A percentile compares a stretch with the other conserved stretches of the same genome.
These are phyloP conservation scores for Capitulum mitella DNA, from an alignment of 2,888 invertebrate species.

Conservation along the genomic window DNA sequence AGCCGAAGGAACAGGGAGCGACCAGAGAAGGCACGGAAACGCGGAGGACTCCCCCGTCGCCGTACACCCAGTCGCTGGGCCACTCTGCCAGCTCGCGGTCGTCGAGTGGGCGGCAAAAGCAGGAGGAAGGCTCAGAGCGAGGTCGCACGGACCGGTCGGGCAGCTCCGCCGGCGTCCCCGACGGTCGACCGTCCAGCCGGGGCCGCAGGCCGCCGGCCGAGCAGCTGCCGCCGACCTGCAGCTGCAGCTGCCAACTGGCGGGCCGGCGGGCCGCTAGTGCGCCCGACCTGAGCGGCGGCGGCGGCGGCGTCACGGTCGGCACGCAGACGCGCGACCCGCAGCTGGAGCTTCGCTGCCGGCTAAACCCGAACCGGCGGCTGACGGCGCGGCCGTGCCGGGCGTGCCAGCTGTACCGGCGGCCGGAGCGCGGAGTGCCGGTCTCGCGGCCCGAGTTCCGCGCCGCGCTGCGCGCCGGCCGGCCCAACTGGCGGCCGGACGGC, in stretches of 20 bases:
- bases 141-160: background rate
- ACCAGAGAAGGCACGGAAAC: too few species aligned
- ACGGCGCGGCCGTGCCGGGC: background rate
- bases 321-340: background rate
- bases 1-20: too few species aligned
- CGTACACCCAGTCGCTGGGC: too few species aligned
- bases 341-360: background rate
- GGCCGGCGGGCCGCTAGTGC: background rate
- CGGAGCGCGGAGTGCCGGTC: background rate
- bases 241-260: background rate
- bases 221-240: background rate
- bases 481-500: background rate
- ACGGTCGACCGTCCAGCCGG: background rate
- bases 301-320: background rate
- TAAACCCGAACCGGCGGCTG: background rate
- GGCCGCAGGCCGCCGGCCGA: background rate
- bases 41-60: too few species aligned
- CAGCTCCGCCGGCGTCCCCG: background rate
- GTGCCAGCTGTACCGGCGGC: background rate
- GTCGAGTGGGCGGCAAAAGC: too few species aligned
- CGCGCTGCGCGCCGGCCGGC: background rate
- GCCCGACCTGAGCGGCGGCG: background rate
- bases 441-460: background rate
- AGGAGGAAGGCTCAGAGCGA: too few species aligned
- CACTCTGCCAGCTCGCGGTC: too few species aligned